phyloP scores from a whole-genome alignment of 2,797 vertebrate genomes.

The Enteromius thamalakanensis region DNA sequence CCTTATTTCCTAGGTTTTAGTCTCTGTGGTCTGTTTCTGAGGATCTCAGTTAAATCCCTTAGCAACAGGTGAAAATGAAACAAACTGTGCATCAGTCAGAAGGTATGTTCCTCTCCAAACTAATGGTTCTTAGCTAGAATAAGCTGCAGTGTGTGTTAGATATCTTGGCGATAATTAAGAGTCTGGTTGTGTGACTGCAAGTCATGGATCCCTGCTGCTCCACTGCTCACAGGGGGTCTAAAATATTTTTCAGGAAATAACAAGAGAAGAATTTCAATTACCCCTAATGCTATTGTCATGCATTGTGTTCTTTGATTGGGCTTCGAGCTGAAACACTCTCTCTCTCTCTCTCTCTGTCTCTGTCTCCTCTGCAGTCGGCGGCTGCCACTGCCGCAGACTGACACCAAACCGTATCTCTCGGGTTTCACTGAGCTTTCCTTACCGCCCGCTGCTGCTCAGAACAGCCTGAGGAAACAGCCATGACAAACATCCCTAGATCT shows the following conservation, averaged over 20 bases:
- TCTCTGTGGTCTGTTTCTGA: neutral
- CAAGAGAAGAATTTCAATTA: conserved; percentile 24
- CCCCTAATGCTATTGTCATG: conserved; percentile 8
- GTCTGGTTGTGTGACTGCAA: neutral
- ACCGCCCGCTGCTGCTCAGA: conserved; percentile 27
- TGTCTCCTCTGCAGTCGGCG: conserved; percentile 10
- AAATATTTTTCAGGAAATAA: conserved; percentile 16
- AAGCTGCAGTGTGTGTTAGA: neutral
- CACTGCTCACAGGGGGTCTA: neutral
- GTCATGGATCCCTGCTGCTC: conserved; percentile 13
- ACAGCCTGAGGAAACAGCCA: conserved; percentile 36
- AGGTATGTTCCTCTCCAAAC: neutral
- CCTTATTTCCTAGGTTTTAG: neutral
- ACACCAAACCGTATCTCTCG: conserved; percentile 25
- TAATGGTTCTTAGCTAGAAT: neutral
- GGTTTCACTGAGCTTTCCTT: conserved; percentile 31
- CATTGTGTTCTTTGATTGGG: conserved; percentile 4
- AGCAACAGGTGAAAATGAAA: conserved; percentile 3
- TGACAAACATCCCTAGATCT: conserved; percentile 30
- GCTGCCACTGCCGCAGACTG: neutral
- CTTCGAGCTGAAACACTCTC: neutral
- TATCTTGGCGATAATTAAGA: conserved; percentile 14
- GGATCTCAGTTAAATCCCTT: neutral
- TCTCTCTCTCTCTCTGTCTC: neutral
- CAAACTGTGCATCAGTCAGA: neutral